phyloP scores from a whole-genome alignment of 2,888 invertebrate species.

The Cenopis cana region DNA sequence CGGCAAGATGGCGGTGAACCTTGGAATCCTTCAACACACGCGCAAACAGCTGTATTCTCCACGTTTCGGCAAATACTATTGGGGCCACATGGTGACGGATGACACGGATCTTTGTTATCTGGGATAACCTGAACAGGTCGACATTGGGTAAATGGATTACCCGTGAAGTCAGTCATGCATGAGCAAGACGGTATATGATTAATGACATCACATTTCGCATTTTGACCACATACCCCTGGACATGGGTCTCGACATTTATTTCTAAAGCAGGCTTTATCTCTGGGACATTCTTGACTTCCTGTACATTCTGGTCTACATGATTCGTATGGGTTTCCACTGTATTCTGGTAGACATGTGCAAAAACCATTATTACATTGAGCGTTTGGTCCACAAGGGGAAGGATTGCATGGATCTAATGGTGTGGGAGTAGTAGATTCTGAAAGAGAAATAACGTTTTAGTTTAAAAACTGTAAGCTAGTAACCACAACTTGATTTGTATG shows the following conservation, averaged over 20 bases:
- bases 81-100: slow-evolving; percentile 91
- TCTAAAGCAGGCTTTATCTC: slow-evolving; percentile 89
- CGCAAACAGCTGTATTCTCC: slow-evolving; percentile 92
- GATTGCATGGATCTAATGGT: slow-evolving; percentile 87
- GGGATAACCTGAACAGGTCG: slow-evolving; percentile 62
- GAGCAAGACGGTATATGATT: slow-evolving; percentile 91
- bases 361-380: slow-evolving; percentile 88
- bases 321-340: slow-evolving; percentile 89
- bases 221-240: slow-evolving; percentile 89
- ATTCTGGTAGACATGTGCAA: slow-evolving; percentile 88
- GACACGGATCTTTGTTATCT: slow-evolving; percentile 87
- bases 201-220: slow-evolving; percentile 89
- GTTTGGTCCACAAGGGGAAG: slow-evolving; percentile 90
- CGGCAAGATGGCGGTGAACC: slow-evolving; percentile 93
- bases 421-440: slow-evolving; percentile 69
- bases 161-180: slow-evolving; percentile 88
- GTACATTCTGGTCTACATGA: slow-evolving; percentile 90
- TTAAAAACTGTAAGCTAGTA: background rate
- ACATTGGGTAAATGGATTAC: slow-evolving; percentile 88
- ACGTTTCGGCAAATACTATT: slow-evolving; percentile 91
- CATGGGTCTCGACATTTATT: slow-evolving; percentile 91
- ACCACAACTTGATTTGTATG: background rate
- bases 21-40: slow-evolving; percentile 90
- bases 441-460: slow-evolving; percentile 49
- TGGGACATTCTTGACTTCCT: slow-evolving; percentile 88